Conservation (phyloP, 2,888 invertebrate genomes). For the Ypsolopha sequella region DNA sequence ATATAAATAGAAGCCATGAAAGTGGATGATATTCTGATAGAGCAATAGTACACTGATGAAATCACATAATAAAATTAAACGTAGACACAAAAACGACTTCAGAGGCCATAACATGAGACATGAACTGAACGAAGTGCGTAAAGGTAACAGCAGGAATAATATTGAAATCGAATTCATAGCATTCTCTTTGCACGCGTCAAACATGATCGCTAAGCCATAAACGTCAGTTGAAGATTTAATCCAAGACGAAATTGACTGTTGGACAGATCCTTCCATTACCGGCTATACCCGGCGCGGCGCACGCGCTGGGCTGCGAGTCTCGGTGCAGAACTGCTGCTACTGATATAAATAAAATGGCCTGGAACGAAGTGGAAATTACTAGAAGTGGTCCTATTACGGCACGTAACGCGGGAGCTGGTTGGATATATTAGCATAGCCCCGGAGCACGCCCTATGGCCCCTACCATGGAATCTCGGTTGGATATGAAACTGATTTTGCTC, state of each 20-base stretch:
- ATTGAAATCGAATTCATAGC: neutral
- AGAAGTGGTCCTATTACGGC: conserved; percentile 46
- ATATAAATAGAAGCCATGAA: neutral
- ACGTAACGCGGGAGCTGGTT: conserved; percentile 48
- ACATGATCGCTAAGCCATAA: conserved; percentile 4
- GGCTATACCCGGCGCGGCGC: neutral
- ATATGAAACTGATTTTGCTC: too few relatives aligned
- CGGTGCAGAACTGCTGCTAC: neutral
- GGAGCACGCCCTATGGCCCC: conserved; percentile 14
- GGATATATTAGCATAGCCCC: conserved; percentile 36
- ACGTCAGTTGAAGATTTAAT: conserved; percentile 14
- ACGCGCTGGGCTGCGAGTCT: too few relatives aligned
- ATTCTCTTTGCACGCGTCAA: neutral
- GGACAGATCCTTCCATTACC: conserved; percentile 7
- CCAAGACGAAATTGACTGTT: conserved; percentile 15
- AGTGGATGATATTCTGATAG: too few relatives aligned
- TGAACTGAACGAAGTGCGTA: neutral
- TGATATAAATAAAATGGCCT: conserved; percentile 33
- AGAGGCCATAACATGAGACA: neutral
- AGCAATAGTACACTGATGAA: too few relatives aligned
- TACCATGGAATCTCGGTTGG: conserved; percentile 10
- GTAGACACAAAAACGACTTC: too few relatives aligned
- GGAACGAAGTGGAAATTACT: conserved; percentile 50
- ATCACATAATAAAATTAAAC: too few relatives aligned
- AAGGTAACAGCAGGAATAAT: neutral